Base-by-base conservation (phyloP, 2,113 vertebrate species). In the Heloderma charlesbogerti region DNA sequence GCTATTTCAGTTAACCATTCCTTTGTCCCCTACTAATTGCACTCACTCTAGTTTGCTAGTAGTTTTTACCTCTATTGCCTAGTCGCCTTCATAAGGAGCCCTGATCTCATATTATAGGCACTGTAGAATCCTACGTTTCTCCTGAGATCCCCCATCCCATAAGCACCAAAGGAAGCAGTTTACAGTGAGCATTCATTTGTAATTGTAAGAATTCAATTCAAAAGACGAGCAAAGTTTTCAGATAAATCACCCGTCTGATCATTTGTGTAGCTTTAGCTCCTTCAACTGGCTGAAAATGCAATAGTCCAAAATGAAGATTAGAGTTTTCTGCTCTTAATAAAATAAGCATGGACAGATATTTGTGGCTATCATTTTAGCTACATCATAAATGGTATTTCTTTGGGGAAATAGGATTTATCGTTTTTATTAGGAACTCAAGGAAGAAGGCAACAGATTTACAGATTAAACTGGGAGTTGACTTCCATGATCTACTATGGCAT, bases 221-320 rank as follows among this genome's bases (percentile, higher is more conserved):
- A 86, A 88, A 25, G 92, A 82, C 22, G 8, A 92, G 2, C 71
- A 82, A 40, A 57, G 20, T 85, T 89, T 93, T 87, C 72, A 93
- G 87, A 88, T 86, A 90, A 89, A 82, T 37, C 87, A 77, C 20
- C 90, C 18, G 25, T 92, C 12, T 45, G 25, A 86, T 71, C 94
- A 95, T 94, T 94, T 90, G 79, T 94, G 93, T 92, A 89, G 85
- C 96, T 92, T 93, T 94, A 93, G 94, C 96, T 94, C 96, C 96
- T 95, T 96, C 94, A 86, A 86, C 94, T 92, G 95, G 93, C 48
- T 95, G 91, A 89, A 97, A 96, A 95, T 86, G 93, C 91, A 95
- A 81, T 92, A 81, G 81, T 74, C 86, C 88, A 10, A 92, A 88
- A 0, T 31, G 92, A 87, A 89, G 54, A 74, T 3, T 10, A 27